These are phyloP conservation scores for Tryphoninae sp. DNA, from an alignment of 2,888 invertebrate species.

Conservation along the genomic window DNA sequence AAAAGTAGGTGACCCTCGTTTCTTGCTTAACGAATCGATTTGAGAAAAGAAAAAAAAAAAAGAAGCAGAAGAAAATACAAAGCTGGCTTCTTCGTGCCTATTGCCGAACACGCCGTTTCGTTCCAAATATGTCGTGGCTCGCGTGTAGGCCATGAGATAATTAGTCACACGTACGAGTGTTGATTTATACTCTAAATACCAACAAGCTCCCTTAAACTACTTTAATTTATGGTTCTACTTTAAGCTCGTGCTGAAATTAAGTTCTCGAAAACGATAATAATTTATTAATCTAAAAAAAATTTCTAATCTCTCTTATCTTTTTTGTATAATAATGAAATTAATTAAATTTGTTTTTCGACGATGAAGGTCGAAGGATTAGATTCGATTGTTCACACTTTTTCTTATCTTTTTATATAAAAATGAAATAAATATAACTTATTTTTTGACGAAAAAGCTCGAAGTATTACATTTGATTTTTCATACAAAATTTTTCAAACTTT, in stretches of 20 bases:
- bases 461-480: not conserved
- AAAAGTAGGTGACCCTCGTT: slow-evolving; percentile 49
- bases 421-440: too few relatives aligned
- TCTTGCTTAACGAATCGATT: slow-evolving; percentile 21
- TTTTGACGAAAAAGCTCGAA: too few relatives aligned
- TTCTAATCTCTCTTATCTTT: too few relatives aligned
- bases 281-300: too few relatives aligned
- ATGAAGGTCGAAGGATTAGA: not conserved
- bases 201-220: not conserved
- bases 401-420: too few relatives aligned
- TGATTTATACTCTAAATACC: slow-evolving; percentile 6
- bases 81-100: slow-evolving; percentile 36
- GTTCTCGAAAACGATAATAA: too few relatives aligned
- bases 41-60: slow-evolving; percentile 29
- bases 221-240: not conserved
- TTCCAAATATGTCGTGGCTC: slow-evolving; percentile 59
- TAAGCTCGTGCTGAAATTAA: not conserved
- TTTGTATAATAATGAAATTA: not conserved
- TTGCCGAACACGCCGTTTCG: slow-evolving; percentile 54
- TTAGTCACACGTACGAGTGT: slow-evolving; percentile 49
- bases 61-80: not conserved
- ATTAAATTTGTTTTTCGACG: not conserved
- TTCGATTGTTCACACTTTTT: slow-evolving; percentile 13
- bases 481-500: not conserved
- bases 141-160: slow-evolving; percentile 57